Conservation (phyloP, 2,113 vertebrate species). For the Actinemys pallida region DNA sequence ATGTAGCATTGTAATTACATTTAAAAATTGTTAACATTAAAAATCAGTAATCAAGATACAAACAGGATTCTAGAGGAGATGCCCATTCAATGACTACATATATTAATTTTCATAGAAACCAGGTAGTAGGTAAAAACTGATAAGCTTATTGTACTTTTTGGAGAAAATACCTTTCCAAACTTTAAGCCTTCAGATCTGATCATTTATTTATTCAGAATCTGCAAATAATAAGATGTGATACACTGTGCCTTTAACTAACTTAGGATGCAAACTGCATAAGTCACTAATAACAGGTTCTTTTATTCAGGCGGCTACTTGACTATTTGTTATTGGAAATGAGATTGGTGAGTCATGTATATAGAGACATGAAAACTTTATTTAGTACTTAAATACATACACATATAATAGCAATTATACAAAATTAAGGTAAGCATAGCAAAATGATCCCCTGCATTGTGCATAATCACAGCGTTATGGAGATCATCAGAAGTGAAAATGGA, state of each 20-base stretch:
- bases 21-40: background rate
- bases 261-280: background rate
- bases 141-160: background rate
- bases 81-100: background rate
- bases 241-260: background rate
- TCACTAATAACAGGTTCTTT: background rate
- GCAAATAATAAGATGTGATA: background rate
- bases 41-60: conserved; percentile 22
- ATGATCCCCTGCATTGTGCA: background rate
- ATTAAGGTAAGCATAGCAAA: background rate
- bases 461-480: background rate
- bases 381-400: background rate
- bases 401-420: background rate
- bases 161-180: background rate
- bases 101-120: conserved; percentile 13
- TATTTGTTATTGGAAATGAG: background rate
- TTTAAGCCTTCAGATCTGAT: background rate
- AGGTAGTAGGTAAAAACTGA: conserved; percentile 28
- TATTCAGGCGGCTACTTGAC: background rate
- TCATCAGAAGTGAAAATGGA: background rate
- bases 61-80: background rate
- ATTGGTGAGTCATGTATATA: background rate
- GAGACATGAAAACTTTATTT: background rate
- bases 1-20: background rate
- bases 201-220: background rate